Evolutionary conservation across 1,140 invertebrate species (phyloP).

Genomic region (Lutraria rhynchaena): DNA sequence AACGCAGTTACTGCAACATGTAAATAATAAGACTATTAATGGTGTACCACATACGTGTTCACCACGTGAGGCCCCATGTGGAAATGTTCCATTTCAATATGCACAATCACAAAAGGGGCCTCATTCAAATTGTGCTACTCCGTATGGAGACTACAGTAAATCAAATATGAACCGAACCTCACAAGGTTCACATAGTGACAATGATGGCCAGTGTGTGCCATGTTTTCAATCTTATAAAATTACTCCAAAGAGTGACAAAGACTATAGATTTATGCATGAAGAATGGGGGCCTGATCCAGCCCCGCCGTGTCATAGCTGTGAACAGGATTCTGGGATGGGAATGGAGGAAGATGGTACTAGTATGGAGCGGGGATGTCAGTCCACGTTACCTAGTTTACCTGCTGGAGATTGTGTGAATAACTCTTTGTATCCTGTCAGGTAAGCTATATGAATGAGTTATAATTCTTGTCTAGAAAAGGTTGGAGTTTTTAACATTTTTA

Average conservation of each 20-base stretch:
- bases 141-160: conserved; percentile 65
- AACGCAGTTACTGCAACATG: conserved; percentile 35
- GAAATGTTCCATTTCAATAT: conserved; percentile 28
- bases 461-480: no score
- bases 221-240: conserved; percentile 53
- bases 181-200: conserved; percentile 58
- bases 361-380: conserved; percentile 83
- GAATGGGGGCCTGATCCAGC: conserved; percentile 54
- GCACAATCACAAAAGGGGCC: conserved; percentile 47
- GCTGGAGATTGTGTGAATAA: conserved; percentile 65
- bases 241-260: conserved; percentile 39
- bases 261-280: conserved; percentile 54
- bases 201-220: conserved; percentile 47
- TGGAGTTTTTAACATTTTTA: no score
- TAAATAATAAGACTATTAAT: conserved; percentile 34
- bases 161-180: conserved; percentile 61
- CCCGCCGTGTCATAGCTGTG: conserved; percentile 51
- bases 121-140: conserved; percentile 60
- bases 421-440: conserved; percentile 4
- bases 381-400: conserved; percentile 82
- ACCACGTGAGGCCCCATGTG: conserved; percentile 36
- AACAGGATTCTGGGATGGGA: conserved; percentile 57
- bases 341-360: conserved; percentile 68
- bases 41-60: conserved; percentile 37
- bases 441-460: no score